Evolutionary conservation across 2,888 invertebrate genomes (phyloP), one percentile per base, ranked within the genome.

Genomic region (Phasia obesa): DNA sequence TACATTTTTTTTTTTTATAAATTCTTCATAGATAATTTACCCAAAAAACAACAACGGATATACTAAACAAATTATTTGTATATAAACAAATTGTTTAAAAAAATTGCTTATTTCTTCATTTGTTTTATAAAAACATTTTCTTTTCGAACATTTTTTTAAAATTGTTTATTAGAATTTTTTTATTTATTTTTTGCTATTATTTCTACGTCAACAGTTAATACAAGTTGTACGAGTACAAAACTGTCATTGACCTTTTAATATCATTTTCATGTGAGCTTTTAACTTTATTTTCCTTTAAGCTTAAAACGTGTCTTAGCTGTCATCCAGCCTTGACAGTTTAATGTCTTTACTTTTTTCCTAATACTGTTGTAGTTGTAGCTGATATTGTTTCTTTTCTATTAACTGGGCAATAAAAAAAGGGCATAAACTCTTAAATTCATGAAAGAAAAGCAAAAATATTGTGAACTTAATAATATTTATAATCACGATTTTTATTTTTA

Each of bases 171-270:
- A 35, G 4, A 35, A 11, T 35, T 11, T 35, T 35, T 11, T 35
- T 35, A 35, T 11, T 1, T 35, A 11, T 35, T 35, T 35, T 35
- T 35, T 35, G 1, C 11, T 35, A n/a, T n/a, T n/a, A n/a, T n/a
- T n/a, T 11, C 11, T 35, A 11, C 7, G 3, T 35, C 11, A 6
- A 35, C 2, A 35, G 35, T 35, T 35, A n/a, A n/a, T n/a, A n/a
- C n/a, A n/a, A n/a, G n/a, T n/a, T n/a, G n/a, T n/a, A n/a, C n/a
- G n/a, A n/a, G 11, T 11, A 11, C 35, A 35, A 60, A 71, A 78
- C 70, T 78, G 82, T 74, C 82, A 82, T 78, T 82, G 82, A 82
- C 67, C 82, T 82, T 35, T 78, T 78, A 81, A 78, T 59, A 69
- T 69, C 27, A 53, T 55, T 74, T 74, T 70, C 57, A 78, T 65